Evolutionary conservation across 1,140 invertebrate genomes (phyloP).

Genomic region (Maniola jurtina): DNA sequence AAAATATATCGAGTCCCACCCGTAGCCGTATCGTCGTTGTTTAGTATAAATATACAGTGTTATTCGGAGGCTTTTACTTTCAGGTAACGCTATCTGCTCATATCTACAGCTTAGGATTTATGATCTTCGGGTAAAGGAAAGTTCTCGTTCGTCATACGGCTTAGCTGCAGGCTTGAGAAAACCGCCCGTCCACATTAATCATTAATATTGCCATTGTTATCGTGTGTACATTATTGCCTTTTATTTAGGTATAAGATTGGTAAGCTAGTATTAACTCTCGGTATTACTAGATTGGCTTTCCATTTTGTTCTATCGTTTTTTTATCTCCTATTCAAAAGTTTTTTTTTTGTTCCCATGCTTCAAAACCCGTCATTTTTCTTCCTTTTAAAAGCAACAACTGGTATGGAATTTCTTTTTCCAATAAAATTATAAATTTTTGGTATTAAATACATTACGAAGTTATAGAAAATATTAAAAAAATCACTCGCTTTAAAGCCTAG

Average conservation of each 20-base stretch:
- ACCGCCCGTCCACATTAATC: conserved; percentile 7
- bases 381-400: too few species aligned
- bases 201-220: conserved; percentile 2
- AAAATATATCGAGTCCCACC: background rate
- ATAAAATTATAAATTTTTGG: too few species aligned
- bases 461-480: too few species aligned
- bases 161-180: conserved; percentile 7
- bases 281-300: background rate
- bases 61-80: conserved; percentile 43
- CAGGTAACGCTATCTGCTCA: conserved; percentile 25
- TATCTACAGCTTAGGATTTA: conserved; percentile 31
- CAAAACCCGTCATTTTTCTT: too few species aligned
- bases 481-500: too few species aligned
- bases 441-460: too few species aligned
- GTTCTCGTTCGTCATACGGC: conserved; percentile 13
- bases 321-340: too few species aligned
- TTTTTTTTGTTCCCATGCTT: too few species aligned
- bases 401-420: too few species aligned
- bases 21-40: background rate
- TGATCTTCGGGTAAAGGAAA: conserved; percentile 28
- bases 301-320: background rate
- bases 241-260: conserved; percentile 1
- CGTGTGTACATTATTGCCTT: conserved; percentile 4
- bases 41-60: conserved; percentile 7
- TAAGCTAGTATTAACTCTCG: background rate